Percentiles rank a stretch among this genome's conserved stretches.
phyloP scores from a whole-genome alignment of 2,888 invertebrate genomes.

The Papilio protenor region DNA sequence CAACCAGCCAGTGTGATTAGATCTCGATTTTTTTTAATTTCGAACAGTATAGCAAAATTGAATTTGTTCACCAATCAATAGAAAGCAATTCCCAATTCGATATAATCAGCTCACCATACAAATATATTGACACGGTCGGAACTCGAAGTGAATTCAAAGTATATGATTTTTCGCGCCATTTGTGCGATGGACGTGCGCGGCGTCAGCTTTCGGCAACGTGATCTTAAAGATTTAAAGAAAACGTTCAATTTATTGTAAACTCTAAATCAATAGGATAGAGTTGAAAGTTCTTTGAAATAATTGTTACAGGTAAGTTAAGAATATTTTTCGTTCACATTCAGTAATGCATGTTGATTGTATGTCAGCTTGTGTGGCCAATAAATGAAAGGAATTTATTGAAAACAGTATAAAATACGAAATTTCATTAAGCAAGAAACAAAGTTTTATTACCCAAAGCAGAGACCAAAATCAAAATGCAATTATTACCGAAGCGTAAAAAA shows the following conservation, averaged over 20 bases:
- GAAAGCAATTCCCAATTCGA: slow-evolving; percentile 9
- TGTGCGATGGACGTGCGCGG: slow-evolving; percentile 62
- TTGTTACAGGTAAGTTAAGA: slow-evolving; percentile 12
- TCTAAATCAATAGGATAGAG: background rate
- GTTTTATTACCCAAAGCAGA: background rate
- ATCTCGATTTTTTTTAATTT: background rate
- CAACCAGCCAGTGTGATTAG: background rate
- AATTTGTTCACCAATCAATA: slow-evolving; percentile 23
- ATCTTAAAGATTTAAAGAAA: slow-evolving; percentile 44
- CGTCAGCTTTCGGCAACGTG: slow-evolving; percentile 64
- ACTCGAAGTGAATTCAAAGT: slow-evolving; percentile 55
- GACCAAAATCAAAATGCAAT: background rate
- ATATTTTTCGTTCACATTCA: slow-evolving; percentile 20
- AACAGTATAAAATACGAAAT: slow-evolving; percentile 14
- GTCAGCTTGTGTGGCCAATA: slow-evolving; percentile 33
- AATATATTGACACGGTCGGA: slow-evolving; percentile 45
- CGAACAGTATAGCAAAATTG: background rate
- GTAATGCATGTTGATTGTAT: slow-evolving; percentile 37
- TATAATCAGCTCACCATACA: slow-evolving; percentile 35
- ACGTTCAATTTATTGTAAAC: slow-evolving; percentile 12
- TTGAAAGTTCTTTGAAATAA: slow-evolving; percentile 13
- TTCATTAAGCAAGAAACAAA: background rate
- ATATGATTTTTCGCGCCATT: slow-evolving; percentile 77
- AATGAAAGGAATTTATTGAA: slow-evolving; percentile 17
- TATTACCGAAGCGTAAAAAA: slow-evolving; percentile 15